phyloP scores from a whole-genome alignment of 30 jellyfish, hydroid and myxozoan species.

The Hydractinia echinata region DNA sequence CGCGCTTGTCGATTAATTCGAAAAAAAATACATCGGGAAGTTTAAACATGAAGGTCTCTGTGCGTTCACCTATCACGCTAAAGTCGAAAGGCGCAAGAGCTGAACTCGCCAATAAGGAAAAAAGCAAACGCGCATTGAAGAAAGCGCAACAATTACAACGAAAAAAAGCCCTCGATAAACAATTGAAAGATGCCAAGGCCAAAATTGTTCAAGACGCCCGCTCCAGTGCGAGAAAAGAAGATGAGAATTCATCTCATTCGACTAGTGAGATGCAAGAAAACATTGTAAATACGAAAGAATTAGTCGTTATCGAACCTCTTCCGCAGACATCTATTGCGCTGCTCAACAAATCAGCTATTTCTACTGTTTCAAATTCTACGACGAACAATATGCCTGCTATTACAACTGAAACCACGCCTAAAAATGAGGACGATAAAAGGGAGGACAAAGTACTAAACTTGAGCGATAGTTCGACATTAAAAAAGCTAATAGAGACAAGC shows the following conservation, averaged over 20 bases:
- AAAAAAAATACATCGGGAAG: background rate
- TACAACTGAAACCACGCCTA: background rate
- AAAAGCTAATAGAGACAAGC: slow-evolving; percentile 20
- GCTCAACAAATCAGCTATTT: background rate
- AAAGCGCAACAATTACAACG: slow-evolving; percentile 83
- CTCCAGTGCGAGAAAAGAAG: slow-evolving; percentile 32
- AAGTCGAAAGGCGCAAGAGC: slow-evolving; percentile 6
- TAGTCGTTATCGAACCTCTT: too few species aligned
- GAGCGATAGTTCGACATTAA: slow-evolving; percentile 24
- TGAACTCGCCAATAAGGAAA: slow-evolving; percentile 40
- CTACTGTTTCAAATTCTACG: background rate
- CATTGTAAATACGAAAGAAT: background rate
- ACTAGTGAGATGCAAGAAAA: background rate
- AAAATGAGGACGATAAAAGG: background rate
- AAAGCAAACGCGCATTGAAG: slow-evolving; percentile 78
- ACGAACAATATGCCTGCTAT: background rate
- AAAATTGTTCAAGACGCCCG: slow-evolving; percentile 62
- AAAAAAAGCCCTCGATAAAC: slow-evolving; percentile 60
- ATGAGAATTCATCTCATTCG: background rate
- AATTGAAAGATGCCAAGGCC: slow-evolving; percentile 71
- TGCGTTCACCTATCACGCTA: slow-evolving; percentile 28
- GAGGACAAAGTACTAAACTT: slow-evolving; percentile 17
- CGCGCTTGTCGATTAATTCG: slow-evolving; percentile 18
- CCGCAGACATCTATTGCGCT: background rate
- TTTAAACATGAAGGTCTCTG: background rate